Base-by-base conservation (phyloP, 2,888 invertebrate species). In the Hydrotaea diabolus region DNA sequence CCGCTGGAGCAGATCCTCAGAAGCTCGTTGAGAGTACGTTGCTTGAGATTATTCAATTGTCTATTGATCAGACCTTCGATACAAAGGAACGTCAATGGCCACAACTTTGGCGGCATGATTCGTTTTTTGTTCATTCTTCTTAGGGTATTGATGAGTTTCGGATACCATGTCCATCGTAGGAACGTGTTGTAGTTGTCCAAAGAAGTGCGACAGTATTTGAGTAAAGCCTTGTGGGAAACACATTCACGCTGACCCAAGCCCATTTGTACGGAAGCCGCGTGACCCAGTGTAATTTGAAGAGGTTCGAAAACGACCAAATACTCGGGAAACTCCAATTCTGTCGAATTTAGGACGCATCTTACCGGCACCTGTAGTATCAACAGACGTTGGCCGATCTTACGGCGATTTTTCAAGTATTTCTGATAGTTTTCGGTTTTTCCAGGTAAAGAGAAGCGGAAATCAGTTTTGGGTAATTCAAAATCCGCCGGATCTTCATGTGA, bases 11-110 rank as follows among this genome's bases (percentile, higher is more conserved):
- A 93, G 8, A 93, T 91, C 0, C 94, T 92, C 80, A 95, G 93
- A 8, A 96, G 92, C 85, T 94, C 93, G 59, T 94, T 93, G 64
- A 96, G 94, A 8, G 96, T 96, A 75, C 94, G 93, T 72, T 95
- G 94, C 93, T 96, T 95, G 43, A 95, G 89, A 87, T 95, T 94
- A 87, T 95, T 94, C 87, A 96, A 94, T 91, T 95, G 94, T 88
- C 94, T 93, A 53, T 93, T 93, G 80, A 95, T 93, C 0, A 95
- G 89, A 31, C 92, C 93, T 82, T 93, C 93, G 0, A 93, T 90
- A 57, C 93, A 93, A 9, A 87, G 87, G 86, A 93, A 91, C 11
- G 93, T 89, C 19, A 89, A 89, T 9, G 89, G 87, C 89, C 92
- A 91, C 13, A 87, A n/a, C 13, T 84, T 83, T 4, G 86, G 21